Base-by-base conservation (phyloP, 2,888 invertebrate genomes). In the Melipona beecheii region DNA sequence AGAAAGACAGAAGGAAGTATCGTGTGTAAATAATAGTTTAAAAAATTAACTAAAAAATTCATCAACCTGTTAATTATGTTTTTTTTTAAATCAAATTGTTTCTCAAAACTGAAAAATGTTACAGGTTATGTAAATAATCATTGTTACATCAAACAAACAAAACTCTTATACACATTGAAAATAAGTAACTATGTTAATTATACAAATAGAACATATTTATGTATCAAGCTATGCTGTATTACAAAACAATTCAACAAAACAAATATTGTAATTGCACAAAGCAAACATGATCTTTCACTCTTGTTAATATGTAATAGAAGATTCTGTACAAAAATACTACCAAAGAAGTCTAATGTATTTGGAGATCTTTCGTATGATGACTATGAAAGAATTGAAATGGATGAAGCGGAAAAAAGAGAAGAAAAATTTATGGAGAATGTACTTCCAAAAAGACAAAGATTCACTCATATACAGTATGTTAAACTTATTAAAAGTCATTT, bases 401-500 rank as follows among this genome's bases (percentile, higher is more conserved):
- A 93, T 72, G 83, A 90, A 43, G 84, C 78, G 9, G 94, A 94
- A 69, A 60, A 87, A 70, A 80, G 90, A 19, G 92, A 93, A 50
- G 92, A 94, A 73, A 75, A 80, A 64, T 91, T 90, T n/a, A 82
- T 85, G 15, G 87, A 92, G 56, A 90, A 87, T 0, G 13, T 24
- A 6, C 49, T 92, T 27, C 88, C 91, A 19, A 81, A 85, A 43
- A 83, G 86, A 81, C 27, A 81, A 89, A 96, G 96, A 92, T 93
- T 96, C 24, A 95, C 95, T 5, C 96, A 95, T 0, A 96, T 95
- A 89, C 96, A 97, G 89, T 98, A 98, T 94, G 96, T 96, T 0
- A 95, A 96, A 87, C 93, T 97, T 83, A 97, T 98, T 6, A 97
- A 97, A 92, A 95, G 95, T 31, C 96, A 96, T 89, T 92, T 98